phyloP scores from a whole-genome alignment of 92 coral and sea anemone species.

The Montipora capitata region DNA sequence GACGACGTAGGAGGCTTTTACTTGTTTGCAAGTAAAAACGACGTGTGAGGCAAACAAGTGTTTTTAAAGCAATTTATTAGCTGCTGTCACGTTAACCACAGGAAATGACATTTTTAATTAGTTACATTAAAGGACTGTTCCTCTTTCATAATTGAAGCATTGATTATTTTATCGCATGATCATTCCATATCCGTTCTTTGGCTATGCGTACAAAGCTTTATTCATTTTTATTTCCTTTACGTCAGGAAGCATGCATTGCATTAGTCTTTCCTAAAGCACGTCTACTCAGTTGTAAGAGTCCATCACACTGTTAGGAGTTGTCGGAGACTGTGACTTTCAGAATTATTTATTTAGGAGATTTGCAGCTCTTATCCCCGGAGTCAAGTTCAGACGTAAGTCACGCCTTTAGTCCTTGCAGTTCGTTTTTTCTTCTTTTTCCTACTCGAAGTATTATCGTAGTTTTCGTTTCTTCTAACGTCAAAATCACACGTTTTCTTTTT shows the following conservation, averaged over 20 bases:
- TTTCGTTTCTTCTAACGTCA: conserved; percentile 21
- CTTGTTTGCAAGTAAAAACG: no score
- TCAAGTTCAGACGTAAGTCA: not conserved
- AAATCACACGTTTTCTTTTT: conserved; percentile 12
- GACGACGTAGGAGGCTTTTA: no score
- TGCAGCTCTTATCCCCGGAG: not conserved
- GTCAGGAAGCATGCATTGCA: not conserved
- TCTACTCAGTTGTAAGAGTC: not conserved
- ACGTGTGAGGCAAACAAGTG: no score
- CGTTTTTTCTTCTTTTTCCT: conserved; percentile 14
- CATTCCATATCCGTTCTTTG: no score
- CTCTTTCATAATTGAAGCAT: not conserved
- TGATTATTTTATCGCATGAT: no score
- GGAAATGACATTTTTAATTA: not conserved
- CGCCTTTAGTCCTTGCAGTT: conserved; percentile 10
- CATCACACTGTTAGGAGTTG: no score
- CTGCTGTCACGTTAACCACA: not conserved
- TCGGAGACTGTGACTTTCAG: no score
- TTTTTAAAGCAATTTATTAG: no score
- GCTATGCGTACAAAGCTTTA: no score
- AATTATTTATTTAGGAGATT: not conserved
- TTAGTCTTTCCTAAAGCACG: not conserved
- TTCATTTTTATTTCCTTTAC: no score
- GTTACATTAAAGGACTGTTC: not conserved
- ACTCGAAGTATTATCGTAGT: not conserved